phyloP scores from a whole-genome alignment of 2,888 invertebrate species.

The Patella caerulea region DNA sequence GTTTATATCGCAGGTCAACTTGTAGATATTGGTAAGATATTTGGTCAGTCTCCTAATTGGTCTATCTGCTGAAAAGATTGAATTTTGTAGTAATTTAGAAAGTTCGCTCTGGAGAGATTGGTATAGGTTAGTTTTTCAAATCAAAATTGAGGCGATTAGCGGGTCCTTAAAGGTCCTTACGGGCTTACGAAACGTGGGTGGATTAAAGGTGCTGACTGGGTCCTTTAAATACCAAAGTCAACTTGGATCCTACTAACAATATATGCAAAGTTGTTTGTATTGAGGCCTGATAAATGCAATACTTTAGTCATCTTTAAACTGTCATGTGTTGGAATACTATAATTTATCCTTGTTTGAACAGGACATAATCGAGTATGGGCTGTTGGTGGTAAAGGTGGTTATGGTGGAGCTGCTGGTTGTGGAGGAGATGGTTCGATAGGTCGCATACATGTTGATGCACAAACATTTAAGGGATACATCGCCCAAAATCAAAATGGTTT shows the following conservation, averaged over 20 bases:
- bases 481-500: constrained; percentile 6
- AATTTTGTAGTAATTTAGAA: not conserved
- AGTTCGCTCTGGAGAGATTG: not conserved
- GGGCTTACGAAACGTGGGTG: too few species aligned
- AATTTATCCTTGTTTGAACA: constrained; percentile 13
- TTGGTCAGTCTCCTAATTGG: not conserved
- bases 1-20: constrained; percentile 48
- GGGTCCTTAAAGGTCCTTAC: too few species aligned
- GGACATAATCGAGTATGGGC: constrained; percentile 42
- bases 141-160: too few species aligned
- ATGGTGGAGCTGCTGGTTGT: constrained; percentile 39
- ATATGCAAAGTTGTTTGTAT: too few species aligned
- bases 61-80: too few species aligned
- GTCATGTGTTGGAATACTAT: not conserved
- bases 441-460: constrained; percentile 48
- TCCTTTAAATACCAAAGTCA: too few species aligned
- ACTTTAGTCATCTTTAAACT: too few species aligned
- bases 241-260: too few species aligned
- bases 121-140: too few species aligned
- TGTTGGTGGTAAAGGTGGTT: constrained; percentile 48
- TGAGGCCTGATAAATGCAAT: too few species aligned
- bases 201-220: too few species aligned
- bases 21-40: constrained; percentile 47
- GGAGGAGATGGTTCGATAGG: constrained; percentile 52
- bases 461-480: constrained; percentile 40